These are phyloP conservation scores for Onthophagus taurus DNA, from an alignment of 1,140 invertebrate genomes.

Conservation along the genomic window DNA sequence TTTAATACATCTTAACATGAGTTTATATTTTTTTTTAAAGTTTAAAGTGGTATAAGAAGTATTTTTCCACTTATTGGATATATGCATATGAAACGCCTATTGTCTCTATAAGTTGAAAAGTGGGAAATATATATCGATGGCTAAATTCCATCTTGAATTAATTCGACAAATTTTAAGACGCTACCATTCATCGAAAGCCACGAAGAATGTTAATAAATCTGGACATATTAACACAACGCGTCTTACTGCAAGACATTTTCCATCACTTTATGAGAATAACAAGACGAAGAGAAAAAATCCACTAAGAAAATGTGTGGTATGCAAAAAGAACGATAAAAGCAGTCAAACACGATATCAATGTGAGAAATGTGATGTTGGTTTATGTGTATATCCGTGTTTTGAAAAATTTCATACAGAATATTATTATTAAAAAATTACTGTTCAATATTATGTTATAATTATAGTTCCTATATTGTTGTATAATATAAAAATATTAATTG, in stretches of 20 bases:
- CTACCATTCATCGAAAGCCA: not conserved
- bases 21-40: too few species aligned
- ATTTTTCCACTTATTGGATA: not conserved
- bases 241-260: slow-evolving; percentile 8
- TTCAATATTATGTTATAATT: too few species aligned
- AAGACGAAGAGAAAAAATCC: slow-evolving; percentile 7
- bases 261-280: slow-evolving; percentile 7
- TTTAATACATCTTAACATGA: too few species aligned
- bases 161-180: slow-evolving; percentile 3
- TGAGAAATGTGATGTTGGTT: slow-evolving; percentile 16
- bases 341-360: slow-evolving; percentile 16
- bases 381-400: slow-evolving; percentile 20
- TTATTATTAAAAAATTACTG: too few species aligned
- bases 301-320: slow-evolving; percentile 17
- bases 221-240: not conserved
- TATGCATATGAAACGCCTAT: not conserved
- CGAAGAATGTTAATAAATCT: not conserved
- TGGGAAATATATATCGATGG: not conserved
- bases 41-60: not conserved
- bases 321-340: slow-evolving; percentile 13
- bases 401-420: slow-evolving; percentile 17
- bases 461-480: too few species aligned
- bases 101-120: not conserved
- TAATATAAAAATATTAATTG: too few species aligned
- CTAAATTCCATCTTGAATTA: not conserved